phyloP scores from a whole-genome alignment of 1,140 invertebrate species.

The Parasteatoda tepidariorum region DNA sequence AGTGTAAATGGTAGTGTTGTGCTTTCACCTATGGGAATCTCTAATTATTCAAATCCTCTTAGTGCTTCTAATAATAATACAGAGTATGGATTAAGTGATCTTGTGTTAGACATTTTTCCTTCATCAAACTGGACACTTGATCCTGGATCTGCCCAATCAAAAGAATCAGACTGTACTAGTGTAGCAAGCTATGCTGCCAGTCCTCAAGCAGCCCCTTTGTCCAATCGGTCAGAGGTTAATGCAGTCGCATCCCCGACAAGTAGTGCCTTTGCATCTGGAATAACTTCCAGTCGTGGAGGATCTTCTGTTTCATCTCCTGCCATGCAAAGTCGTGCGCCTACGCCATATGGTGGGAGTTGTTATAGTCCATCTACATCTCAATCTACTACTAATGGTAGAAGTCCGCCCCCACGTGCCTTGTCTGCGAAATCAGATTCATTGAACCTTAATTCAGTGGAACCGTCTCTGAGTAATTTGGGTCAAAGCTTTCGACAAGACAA shows the following conservation, averaged over 20 bases:
- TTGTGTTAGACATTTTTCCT: slow-evolving; percentile 49
- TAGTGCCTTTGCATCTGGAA: slow-evolving; percentile 50
- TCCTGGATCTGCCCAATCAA: slow-evolving; percentile 19
- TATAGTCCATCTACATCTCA: slow-evolving; percentile 45
- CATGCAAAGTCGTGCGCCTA: slow-evolving; percentile 27
- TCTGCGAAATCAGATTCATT: slow-evolving; percentile 38
- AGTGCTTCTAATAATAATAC: not conserved
- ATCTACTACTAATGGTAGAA: slow-evolving; percentile 5
- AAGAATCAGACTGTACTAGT: slow-evolving; percentile 26
- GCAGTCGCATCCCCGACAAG: slow-evolving; percentile 24
- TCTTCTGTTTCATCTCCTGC: slow-evolving; percentile 43
- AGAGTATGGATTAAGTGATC: slow-evolving; percentile 34
- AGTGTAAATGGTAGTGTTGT: slow-evolving; percentile 38
- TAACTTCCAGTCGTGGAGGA: slow-evolving; percentile 15
- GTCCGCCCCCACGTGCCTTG: slow-evolving; percentile 36
- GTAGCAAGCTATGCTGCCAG: slow-evolving; percentile 28
- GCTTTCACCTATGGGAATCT: slow-evolving; percentile 17
- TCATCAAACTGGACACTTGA: slow-evolving; percentile 31
- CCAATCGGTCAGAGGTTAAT: slow-evolving; percentile 24
- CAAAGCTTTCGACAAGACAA: slow-evolving; percentile 9
- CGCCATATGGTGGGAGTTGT: slow-evolving; percentile 41
- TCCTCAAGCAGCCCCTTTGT: slow-evolving; percentile 34
- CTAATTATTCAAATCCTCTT: slow-evolving; percentile 28
- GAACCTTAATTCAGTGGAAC: slow-evolving; percentile 9
- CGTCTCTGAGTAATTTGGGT: not conserved